Evolutionary conservation across 2,797 vertebrate genomes (phyloP), one percentile per base, ranked within the genome.

Genomic region (Buceros bicornis): DNA sequence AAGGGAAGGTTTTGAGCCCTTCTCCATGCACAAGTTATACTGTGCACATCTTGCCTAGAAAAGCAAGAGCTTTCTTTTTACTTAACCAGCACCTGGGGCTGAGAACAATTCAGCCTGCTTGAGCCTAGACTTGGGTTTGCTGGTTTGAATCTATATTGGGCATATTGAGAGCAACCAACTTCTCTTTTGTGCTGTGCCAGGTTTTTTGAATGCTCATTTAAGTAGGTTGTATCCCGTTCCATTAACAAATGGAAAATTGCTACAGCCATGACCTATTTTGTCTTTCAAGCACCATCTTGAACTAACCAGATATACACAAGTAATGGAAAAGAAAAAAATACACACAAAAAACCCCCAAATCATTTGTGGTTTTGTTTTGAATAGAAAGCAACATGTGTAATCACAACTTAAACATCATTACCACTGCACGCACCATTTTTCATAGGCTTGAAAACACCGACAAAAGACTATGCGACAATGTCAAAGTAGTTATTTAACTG

Each of bases 151-250:
- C 10, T 19, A 11, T 48, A 35, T 11, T 20, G 8, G 24, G 43
- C 5, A 20, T n/a, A 62, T 1, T 17, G 6, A 19, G 4, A 74
- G 9, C 4, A 56, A 58, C 1, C 3, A 0, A 16, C 24, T 82
- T 57, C 7, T 7, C 2, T 17, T 84, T 51, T 79, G 18, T 29
- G 6, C 29, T 53, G 5, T 43, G 8, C 7, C 18, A 77, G 35
- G 2, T 12, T 35, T 47, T 79, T 77, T 11, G 10, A 56, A 21
- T n/a, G 57, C 3, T 73, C 11, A 4, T 80, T 81, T 73, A 74
- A 48, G 47, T n/a, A 42, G 4, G 24, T 69, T 31, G 19, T 31
- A 65, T 40, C 12, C 24, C 45, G 22, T 7, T 73, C 25, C 14
- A 66, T 48, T 64, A 65, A n/a, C 16, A 71, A 57, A 71, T 2